Evolutionary conservation across 2,113 vertebrate genomes (phyloP).

Genomic region (Corapipo altera): DNA sequence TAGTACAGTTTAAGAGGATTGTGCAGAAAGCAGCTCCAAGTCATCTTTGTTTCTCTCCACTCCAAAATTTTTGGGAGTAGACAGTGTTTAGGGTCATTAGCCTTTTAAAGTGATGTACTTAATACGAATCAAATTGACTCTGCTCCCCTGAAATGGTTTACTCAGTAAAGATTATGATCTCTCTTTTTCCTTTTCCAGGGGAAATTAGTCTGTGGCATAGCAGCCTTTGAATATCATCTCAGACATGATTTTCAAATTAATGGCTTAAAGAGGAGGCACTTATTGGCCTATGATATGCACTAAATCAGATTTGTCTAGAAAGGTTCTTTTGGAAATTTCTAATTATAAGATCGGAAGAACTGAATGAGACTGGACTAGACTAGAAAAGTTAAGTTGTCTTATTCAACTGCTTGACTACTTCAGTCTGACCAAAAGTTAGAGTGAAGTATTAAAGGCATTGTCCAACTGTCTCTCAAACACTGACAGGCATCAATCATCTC

Average conservation of each 20-base stretch:
- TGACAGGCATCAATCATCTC: background rate
- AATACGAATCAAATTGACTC: background rate
- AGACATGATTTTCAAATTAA: background rate
- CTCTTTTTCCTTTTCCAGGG: background rate
- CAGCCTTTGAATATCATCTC: background rate
- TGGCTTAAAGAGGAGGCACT: background rate
- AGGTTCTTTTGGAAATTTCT: background rate
- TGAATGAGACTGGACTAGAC: background rate
- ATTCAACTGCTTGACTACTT: background rate
- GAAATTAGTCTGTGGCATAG: background rate
- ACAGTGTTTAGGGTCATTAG: background rate
- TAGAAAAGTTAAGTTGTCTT: background rate
- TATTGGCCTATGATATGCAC: background rate
- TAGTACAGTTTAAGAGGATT: background rate
- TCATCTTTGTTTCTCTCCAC: background rate
- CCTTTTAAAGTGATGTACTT: background rate
- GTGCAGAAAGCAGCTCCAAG: background rate
- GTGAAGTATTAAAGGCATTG: background rate
- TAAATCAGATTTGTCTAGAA: background rate
- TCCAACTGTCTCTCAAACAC: background rate
- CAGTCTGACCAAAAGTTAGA: background rate
- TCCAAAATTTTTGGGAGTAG: background rate
- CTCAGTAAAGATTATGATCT: background rate
- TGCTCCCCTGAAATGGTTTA: background rate
- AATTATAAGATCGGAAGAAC: background rate